These are phyloP conservation scores for Ophioderma brevispina DNA, from an alignment of 35 echinoderm and acorn worm genomes.

Conservation along the genomic window DNA sequence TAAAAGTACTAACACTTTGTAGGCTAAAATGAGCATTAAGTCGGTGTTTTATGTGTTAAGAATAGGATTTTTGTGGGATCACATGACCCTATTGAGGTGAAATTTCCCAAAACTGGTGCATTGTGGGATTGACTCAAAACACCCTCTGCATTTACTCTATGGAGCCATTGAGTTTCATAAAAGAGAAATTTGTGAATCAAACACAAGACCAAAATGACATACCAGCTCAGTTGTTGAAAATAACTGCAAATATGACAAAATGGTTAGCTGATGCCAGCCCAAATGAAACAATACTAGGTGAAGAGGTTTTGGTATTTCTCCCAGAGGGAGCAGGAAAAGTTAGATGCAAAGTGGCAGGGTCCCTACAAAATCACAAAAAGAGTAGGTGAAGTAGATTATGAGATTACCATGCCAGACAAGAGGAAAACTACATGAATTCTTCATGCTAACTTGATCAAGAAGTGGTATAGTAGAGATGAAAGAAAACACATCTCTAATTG, in stretches of 20 bases:
- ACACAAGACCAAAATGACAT: background rate
- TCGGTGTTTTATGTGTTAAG: too few relatives aligned
- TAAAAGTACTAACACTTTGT: too few relatives aligned
- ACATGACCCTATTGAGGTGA: too few relatives aligned
- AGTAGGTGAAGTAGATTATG: slow-evolving; percentile 23
- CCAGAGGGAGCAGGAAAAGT: slow-evolving; percentile 18
- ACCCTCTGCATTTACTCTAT: too few relatives aligned
- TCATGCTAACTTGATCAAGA: slow-evolving; percentile 18
- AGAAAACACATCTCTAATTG: background rate
- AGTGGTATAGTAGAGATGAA: background rate
- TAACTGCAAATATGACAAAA: background rate
- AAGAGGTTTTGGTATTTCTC: slow-evolving; percentile 40
- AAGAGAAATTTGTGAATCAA: background rate
- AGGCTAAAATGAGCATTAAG: too few relatives aligned
- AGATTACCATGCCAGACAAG: slow-evolving; percentile 19
- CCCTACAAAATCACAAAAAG: slow-evolving; percentile 17
- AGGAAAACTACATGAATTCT: slow-evolving; percentile 2
- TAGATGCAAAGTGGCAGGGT: slow-evolving; percentile 43
- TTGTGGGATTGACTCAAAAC: too few relatives aligned
- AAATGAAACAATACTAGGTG: slow-evolving; percentile 22
- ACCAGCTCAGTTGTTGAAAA: background rate
- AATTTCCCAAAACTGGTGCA: too few relatives aligned
- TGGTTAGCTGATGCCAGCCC: slow-evolving; percentile 11
- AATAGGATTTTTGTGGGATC: too few relatives aligned
- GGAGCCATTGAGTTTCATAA: slow-evolving; percentile 6